Evolutionary conservation across 2,113 vertebrate genomes (phyloP).

Genomic region (Podarcis cretensis): DNA sequence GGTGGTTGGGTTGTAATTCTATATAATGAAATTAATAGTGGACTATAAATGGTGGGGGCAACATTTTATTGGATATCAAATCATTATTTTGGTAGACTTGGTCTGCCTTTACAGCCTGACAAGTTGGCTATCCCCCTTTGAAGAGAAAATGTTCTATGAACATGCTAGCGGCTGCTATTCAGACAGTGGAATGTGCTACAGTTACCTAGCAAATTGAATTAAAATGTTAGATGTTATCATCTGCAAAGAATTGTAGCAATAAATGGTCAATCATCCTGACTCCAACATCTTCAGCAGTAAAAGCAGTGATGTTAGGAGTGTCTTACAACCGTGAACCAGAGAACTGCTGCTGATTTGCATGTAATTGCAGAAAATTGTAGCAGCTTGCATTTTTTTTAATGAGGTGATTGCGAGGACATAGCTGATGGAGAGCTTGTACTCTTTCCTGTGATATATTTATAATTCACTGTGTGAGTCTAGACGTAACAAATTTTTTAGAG

Average conservation of each 20-base stretch:
- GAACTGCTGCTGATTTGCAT: not conserved
- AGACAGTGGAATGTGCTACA: not conserved
- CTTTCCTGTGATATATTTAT: not conserved
- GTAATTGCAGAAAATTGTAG: not conserved
- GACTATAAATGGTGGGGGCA: not conserved
- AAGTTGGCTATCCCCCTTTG: not conserved
- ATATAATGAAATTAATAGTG: not conserved
- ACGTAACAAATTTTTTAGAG: not conserved
- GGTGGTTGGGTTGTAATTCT: no score
- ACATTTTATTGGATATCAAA: no score
- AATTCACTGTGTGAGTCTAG: not conserved
- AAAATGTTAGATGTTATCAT: not conserved
- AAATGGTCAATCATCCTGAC: not conserved
- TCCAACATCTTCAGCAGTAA: not conserved
- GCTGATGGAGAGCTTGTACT: not conserved
- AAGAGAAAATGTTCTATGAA: not conserved
- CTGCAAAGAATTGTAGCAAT: not conserved
- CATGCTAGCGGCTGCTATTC: not conserved
- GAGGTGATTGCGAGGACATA: not conserved
- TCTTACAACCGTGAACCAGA: not conserved
- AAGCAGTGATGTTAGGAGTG: not conserved
- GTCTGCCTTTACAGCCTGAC: no score
- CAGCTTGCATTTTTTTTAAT: not conserved
- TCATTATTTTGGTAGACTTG: no score
- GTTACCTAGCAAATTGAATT: not conserved